phyloP scores from a whole-genome alignment of 2,797 vertebrate species.

The Fistularia tabacaria region DNA sequence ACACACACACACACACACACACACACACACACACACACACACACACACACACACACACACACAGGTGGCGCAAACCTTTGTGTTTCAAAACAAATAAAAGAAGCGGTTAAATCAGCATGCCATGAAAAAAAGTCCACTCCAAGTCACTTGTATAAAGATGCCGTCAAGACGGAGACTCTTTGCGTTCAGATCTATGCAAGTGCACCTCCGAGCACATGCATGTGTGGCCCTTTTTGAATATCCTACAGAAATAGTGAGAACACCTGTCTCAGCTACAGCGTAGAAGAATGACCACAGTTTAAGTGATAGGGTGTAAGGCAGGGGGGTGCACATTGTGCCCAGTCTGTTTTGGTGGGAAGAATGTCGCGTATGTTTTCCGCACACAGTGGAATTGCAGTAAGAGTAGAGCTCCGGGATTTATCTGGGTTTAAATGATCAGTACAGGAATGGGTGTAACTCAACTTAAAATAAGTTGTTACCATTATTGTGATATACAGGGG shows the following conservation, averaged over 20 bases:
- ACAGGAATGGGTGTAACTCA: constrained; percentile 11
- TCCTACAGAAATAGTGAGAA: constrained; percentile 75
- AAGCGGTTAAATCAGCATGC: constrained; percentile 25
- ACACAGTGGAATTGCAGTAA: constrained; percentile 55
- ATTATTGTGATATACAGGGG: constrained; percentile 16
- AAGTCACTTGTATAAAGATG: neutral
- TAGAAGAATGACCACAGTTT: constrained; percentile 66
- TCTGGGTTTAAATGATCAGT: constrained; percentile 30
- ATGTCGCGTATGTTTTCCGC: constrained; percentile 54
- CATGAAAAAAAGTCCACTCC: neutral
- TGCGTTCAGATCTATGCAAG: constrained; percentile 16
- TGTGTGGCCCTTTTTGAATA: constrained; percentile 74
- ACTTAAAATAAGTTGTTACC: constrained; percentile 33
- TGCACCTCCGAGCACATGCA: constrained; percentile 29
- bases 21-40: constrained; percentile 40
- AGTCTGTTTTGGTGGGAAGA: constrained; percentile 68
- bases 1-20: neutral
- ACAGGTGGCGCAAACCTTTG: constrained; percentile 31
- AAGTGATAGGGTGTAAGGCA: constrained; percentile 51
- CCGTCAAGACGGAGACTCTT: constrained; percentile 1
- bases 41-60: neutral
- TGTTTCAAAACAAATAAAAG: neutral
- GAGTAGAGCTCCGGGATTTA: constrained; percentile 28
- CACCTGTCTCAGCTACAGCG: constrained; percentile 69
- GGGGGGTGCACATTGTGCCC: neutral